Evolutionary conservation across 2,113 vertebrate genomes (phyloP).

Genomic region (Semnornis frantzii): DNA sequence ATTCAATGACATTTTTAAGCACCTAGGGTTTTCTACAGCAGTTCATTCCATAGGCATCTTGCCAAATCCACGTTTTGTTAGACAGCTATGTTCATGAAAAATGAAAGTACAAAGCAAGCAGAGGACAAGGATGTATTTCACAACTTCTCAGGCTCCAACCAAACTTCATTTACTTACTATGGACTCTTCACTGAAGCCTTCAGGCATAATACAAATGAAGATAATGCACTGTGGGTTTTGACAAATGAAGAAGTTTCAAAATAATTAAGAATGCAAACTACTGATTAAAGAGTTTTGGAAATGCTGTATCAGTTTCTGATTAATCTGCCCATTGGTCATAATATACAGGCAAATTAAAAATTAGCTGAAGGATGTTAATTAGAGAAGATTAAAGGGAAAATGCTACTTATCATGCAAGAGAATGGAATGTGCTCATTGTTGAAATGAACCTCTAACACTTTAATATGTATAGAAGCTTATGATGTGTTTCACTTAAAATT

Average conservation of each 20-base stretch:
- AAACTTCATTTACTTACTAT: neutral
- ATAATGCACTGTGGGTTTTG: slow-evolving; percentile 39
- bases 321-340: slow-evolving; percentile 59
- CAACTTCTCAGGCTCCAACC: neutral
- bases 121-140: neutral
- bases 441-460: neutral
- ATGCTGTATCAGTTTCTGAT: slow-evolving; percentile 52
- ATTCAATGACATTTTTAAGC: neutral
- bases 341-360: slow-evolving; percentile 28
- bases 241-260: slow-evolving; percentile 56
- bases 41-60: neutral
- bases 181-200: slow-evolving; percentile 32
- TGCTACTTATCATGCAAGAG: neutral
- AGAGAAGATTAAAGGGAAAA: slow-evolving; percentile 56
- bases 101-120: neutral
- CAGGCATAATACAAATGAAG: slow-evolving; percentile 47
- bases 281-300: slow-evolving; percentile 58
- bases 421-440: neutral
- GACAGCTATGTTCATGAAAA: neutral
- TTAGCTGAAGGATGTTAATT: slow-evolving; percentile 63
- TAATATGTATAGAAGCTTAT: neutral
- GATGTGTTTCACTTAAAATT: neutral
- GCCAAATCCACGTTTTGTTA: neutral
- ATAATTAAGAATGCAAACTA: slow-evolving; percentile 62
- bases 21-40: neutral